Conservation (phyloP, 2,797 vertebrate genomes). For the Enteromius fasciolatus region DNA sequence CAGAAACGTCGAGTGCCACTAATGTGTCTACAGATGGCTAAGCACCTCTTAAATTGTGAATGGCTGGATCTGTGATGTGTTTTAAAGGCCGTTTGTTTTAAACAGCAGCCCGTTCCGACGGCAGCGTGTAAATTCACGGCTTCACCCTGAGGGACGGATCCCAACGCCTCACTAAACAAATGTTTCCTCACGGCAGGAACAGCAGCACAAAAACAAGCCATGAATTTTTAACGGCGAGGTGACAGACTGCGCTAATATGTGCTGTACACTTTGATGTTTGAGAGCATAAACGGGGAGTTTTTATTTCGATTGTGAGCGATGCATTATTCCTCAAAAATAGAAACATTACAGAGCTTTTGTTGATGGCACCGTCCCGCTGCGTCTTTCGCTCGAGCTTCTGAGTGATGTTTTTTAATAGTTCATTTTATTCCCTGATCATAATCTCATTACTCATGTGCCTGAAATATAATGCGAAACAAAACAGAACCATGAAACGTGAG, state of each 20-base stretch:
- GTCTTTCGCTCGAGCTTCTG: neutral
- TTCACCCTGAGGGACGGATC: slow-evolving; percentile 48
- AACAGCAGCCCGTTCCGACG: slow-evolving; percentile 54
- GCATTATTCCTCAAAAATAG: slow-evolving; percentile 3
- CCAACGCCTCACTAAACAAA: slow-evolving; percentile 49
- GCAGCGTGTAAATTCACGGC: slow-evolving; percentile 54
- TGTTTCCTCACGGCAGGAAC: slow-evolving; percentile 40
- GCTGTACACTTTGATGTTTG: slow-evolving; percentile 17
- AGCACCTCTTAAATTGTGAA: slow-evolving; percentile 59
- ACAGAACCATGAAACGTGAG: neutral
- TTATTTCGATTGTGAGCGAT: neutral
- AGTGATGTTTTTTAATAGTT: slow-evolving; percentile 31
- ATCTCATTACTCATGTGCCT: slow-evolving; percentile 1
- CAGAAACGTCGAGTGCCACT: slow-evolving; percentile 11
- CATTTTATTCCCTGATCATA: slow-evolving; percentile 16
- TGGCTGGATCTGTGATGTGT: slow-evolving; percentile 50
- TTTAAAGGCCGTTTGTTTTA: slow-evolving; percentile 59
- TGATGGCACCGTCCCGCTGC: neutral
- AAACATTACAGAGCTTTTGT: slow-evolving; percentile 14
- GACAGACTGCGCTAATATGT: slow-evolving; percentile 48
- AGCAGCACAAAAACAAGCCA: slow-evolving; percentile 20
- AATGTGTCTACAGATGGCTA: slow-evolving; percentile 62
- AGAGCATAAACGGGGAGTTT: slow-evolving; percentile 7
- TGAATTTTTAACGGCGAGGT: slow-evolving; percentile 53
- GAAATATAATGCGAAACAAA: slow-evolving; percentile 11